Base-by-base conservation (phyloP, 2,113 vertebrate species). In the Anhinga anhinga region DNA sequence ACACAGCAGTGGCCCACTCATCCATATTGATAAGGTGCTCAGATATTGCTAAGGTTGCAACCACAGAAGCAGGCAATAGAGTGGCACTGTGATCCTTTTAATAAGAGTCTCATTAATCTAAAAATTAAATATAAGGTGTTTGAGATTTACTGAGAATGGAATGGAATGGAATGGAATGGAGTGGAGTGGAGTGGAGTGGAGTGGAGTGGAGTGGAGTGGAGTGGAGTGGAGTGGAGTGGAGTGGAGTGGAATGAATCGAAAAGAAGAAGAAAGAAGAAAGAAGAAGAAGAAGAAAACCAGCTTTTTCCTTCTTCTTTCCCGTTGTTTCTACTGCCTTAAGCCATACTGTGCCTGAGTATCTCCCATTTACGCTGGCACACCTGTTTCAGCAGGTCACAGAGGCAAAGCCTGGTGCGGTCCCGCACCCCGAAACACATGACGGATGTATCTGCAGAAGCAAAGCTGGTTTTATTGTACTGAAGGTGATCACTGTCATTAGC, bases 351-450 rank as follows among this genome's bases (percentile, higher is more conserved):
- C 23, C 55, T 47, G 70, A 80, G 15, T 16, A 36, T 45, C 12
- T 87, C 74, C 87, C 73, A 32, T 34, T 63, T 56, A 44, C 1
- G 2, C 38, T 11, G 29, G 34, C 32, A 21, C 0, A 2, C 20
- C 36, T 10, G 5, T 90, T 69, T 30, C 86, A 80, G 55, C n/a
- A 81, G 80, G 50, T 71, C 7, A 2, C 80, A 77, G 53, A 77
- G 36, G 34, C 36, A 45, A 87, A 91, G 70, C 66, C 53, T 7
- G 0, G 20, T 16, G 23, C 0, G 6, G 45, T 52, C 71, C 58
- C 2, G 2, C n/a, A 71, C 47, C 26, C 25, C 0, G 0, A 32
- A 50, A 47, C 45, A 34, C 0, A 0, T 13, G 29, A 42, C 14
- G 59, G 55, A 44, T 2, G 3, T 49, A 16, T 3, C 50, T 21